Evolutionary conservation across 2,113 vertebrate species (phyloP), one percentile per base, ranked within the genome.

Genomic region (Pterocles orientalis): DNA sequence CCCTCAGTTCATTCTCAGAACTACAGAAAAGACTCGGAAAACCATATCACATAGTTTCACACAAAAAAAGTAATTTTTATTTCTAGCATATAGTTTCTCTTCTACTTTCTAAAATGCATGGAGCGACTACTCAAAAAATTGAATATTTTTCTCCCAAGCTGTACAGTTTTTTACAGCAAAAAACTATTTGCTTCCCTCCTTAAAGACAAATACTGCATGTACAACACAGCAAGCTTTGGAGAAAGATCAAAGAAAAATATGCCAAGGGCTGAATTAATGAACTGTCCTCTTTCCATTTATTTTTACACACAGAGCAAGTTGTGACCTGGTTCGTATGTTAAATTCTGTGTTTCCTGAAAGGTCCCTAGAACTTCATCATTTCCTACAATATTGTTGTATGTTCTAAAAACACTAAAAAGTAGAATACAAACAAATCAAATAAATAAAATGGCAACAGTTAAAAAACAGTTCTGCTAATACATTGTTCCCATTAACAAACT

Each of bases 221-320:
- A 94, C 43, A 58, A 83, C 62, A 79, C 56, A 81, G 77, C 57
- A 51, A 94, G 56, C 45, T 91, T 48, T 95, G 95, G 95, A 97
- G 50, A 61, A 69, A 96, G 88, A 97, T 92, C 93, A 97, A 89
- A 97, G 86, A 10, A 94, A 95, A 97, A 72, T 87, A 93, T 48
- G 61, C 34, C 48, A 97, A 94, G 79, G 33, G 48, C 33, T 83
- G 82, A 82, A 94, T 96, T 95, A 94, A 96, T 86, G 79, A 85
- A 95, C 85, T 97, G 97, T 82, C 82, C 47, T 81, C 65, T 94
- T 93, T 78, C 68, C 81, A 57, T 92, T 95, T 96, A 89, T 93
- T 93, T 91, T 95, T 93, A 83, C 15, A 79, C 80, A 92, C 3
- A 92, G 45, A 97, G 76, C 62, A 95, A 94, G 69, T 62, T 91